phyloP scores from a whole-genome alignment of 2,888 invertebrate genomes.

The Scaptomyza caliginosa region DNA sequence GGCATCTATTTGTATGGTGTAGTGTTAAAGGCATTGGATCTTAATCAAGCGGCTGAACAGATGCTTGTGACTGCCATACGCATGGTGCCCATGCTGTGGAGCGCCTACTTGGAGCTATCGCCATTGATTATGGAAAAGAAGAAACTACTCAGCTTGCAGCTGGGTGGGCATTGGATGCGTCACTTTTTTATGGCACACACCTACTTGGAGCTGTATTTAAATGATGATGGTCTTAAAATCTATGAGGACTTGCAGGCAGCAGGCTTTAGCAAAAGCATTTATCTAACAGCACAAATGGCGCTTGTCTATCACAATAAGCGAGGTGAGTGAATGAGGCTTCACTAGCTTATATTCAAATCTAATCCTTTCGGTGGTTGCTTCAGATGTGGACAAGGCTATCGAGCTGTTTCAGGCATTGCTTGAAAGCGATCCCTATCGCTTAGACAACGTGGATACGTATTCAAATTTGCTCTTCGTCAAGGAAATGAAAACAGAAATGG shows the following conservation, averaged over 20 bases:
- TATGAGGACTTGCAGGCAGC: constrained; percentile 90
- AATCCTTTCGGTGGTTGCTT: not conserved
- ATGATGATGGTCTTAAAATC: constrained; percentile 94
- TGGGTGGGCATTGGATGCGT: constrained; percentile 97
- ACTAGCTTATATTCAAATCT: not conserved
- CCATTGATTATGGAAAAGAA: constrained; percentile 93
- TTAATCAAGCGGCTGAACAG: constrained; percentile 90
- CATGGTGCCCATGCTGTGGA: constrained; percentile 94
- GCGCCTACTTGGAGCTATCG: constrained; percentile 96
- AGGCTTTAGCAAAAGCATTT: constrained; percentile 94
- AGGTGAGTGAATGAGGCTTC: constrained; percentile 85
- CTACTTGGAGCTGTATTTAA: constrained; percentile 94
- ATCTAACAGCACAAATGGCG: constrained; percentile 96
- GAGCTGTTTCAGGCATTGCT: constrained; percentile 92
- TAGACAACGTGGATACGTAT: constrained; percentile 98
- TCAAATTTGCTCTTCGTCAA: constrained; percentile 98
- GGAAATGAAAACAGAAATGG: constrained; percentile 95
- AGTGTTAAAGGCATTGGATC: constrained; percentile 93
- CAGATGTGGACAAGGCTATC: constrained; percentile 95
- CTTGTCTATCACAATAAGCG: constrained; percentile 96
- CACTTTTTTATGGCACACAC: constrained; percentile 95
- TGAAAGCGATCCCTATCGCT: constrained; percentile 94
- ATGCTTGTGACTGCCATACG: constrained; percentile 91
- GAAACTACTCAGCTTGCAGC: constrained; percentile 87
- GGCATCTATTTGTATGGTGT: constrained; percentile 95